Base-by-base conservation (phyloP, 2,888 invertebrate species). In the Dolichopus griseipennis region DNA sequence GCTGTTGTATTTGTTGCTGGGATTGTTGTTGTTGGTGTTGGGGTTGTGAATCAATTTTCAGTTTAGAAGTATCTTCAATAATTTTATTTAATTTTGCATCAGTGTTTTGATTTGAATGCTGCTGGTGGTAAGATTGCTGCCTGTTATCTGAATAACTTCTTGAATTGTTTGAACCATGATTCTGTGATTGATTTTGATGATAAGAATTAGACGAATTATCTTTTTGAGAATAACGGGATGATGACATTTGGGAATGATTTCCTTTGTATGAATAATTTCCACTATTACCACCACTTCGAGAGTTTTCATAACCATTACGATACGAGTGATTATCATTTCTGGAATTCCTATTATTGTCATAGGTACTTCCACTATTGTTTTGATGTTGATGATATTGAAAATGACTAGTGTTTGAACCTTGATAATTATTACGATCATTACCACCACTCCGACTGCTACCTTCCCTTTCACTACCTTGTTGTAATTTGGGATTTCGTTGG, bases 21-120 rank as follows among this genome's bases (percentile, higher is more conserved):
- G 83, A 72, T 81, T 67, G 22, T 27, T 63, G 63, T 18, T 34
- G 34, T 34, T 64, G 33, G 1, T 34, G n/a, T 33, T 33, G 20
- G 18, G 64, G 20, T 22, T 20, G 21, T 18, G 20, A 21, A 61
- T 72, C 74, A 69, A 75, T 72, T 73, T 77, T 77, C 33, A 79
- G 67, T 71, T 78, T 78, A 2, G 76, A 73, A 8, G 78, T 75
- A n/a, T 71, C 73, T 61, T 76, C 76, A 4, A 73, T 72, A 9
- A 76, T 72, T 64, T 75, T 75, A 33, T 74, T 73, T 33, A 76
- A 72, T 37, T 69, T 73, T n/a, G 69, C 71, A 61, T 71, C 67
- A 68, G 78, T 80, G 27, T 83, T 83, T 72, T 82, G 78, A 66
- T 71, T 66, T 67, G 69, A 65, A 66, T 71, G 65, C 33, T 68